Evolutionary conservation across 2,888 invertebrate species (phyloP).

Genomic region (Phaedon cochleariae): DNA sequence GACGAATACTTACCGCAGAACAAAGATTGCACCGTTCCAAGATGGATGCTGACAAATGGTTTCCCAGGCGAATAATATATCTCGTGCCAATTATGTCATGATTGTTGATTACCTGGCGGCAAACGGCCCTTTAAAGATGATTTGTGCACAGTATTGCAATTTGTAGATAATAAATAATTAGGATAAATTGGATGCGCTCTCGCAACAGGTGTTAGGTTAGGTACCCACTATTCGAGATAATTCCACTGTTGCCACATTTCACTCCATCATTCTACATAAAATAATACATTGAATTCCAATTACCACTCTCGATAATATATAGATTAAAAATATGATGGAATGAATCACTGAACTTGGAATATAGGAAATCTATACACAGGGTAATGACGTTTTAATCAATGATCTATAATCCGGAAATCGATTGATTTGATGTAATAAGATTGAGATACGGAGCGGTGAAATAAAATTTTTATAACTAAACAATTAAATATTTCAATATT

Average conservation of each 20-base stretch:
- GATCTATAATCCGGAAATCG: no score
- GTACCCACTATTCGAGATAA: constrained; percentile 1
- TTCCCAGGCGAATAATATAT: constrained; percentile 8
- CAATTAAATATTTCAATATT: no score
- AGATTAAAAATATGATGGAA: no score
- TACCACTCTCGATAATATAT: no score
- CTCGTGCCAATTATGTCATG: constrained; percentile 9
- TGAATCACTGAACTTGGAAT: no score
- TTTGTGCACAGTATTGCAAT: constrained; percentile 17
- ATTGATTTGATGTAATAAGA: no score
- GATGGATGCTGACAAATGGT: constrained; percentile 7
- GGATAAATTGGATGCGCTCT: constrained; percentile 2
- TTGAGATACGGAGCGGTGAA: no score
- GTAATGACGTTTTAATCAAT: no score
- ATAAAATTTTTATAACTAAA: no score
- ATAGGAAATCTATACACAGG: no score
- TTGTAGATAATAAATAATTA: constrained; percentile 15
- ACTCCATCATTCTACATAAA: neutral
- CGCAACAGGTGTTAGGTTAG: constrained; percentile 7
- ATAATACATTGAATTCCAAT: neutral
- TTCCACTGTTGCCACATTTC: neutral
- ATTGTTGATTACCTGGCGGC: constrained; percentile 13
- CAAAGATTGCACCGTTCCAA: neutral
- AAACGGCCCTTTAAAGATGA: constrained; percentile 2
- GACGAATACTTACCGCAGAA: neutral